Evolutionary conservation across 2,888 invertebrate genomes (phyloP), one percentile per base, ranked within the genome.

Genomic region (Noctua fimbriata): DNA sequence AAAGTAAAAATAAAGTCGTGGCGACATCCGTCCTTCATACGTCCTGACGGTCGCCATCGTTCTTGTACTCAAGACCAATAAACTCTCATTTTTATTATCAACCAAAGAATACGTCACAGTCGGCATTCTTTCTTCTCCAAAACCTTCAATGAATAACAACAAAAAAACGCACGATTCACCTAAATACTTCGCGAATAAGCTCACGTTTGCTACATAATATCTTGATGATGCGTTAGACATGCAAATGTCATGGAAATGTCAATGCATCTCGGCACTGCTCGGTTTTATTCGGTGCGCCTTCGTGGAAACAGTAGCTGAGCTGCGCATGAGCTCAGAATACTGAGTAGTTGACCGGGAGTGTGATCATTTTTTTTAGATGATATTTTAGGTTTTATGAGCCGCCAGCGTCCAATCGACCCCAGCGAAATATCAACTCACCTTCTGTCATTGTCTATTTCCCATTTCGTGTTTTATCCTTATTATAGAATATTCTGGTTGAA

Each of bases 301-400:
- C 92, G 90, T 89, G 91, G 94, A 94, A 93, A 89, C 91, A 89
- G 89, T 89, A 90, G 92, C 92, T 90, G 91, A 87, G 81, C 36
- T 49, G 32, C 12, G 69, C 32, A 82, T 80, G 81, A 44, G 63
- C 7, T 9, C 4, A 12, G 90, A 82, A 90, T 90, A 88, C 60
- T 83, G 84, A 88, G 36, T 41, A 55, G 67, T 32, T 1, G 44
- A 67, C 67, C 65, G 69, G 73, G 83, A 81, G 81, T 49, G 69
- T 63, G 81, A 69, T 18, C 65, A 67, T 12, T 6, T 9, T 21
- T 69, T 47, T 67, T 36, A 18, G 32, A 69, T 52, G 4, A 49
- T 76, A 9, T 44, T 66, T 66, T 41, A 32, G 36, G n/a, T 52
- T 60, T 52, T 49, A 63, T 12, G n/a, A n/a, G 0, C 24, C 41